Evolutionary conservation across 1,140 invertebrate genomes (phyloP).

Genomic region (Theocolax elegans): DNA sequence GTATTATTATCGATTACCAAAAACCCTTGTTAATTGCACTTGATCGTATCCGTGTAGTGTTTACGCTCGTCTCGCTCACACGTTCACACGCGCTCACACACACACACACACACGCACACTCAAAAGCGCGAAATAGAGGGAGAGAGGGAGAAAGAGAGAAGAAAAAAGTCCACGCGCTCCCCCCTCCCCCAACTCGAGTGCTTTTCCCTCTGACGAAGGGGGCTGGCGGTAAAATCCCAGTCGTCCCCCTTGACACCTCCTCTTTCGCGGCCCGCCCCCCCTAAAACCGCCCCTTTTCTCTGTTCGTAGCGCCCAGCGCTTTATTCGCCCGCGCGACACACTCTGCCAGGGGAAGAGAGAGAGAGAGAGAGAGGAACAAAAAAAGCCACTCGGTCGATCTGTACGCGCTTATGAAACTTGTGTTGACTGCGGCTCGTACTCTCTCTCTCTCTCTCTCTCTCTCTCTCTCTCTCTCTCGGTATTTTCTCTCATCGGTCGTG

Average conservation of each 20-base stretch:
- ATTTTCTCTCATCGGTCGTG: constrained; percentile 8
- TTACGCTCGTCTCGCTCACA: no score
- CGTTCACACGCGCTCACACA: no score
- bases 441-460: constrained; percentile 44
- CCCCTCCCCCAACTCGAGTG: neutral
- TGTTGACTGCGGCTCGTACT: constrained; percentile 40
- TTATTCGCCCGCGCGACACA: constrained; percentile 38
- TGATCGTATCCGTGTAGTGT: no score
- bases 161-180: neutral
- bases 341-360: constrained; percentile 26
- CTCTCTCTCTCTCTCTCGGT: no score
- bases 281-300: constrained; percentile 38
- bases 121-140: neutral
- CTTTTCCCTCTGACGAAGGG: no score
- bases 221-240: neutral
- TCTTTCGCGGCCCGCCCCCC: constrained; percentile 40
- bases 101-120: neutral
- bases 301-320: constrained; percentile 9
- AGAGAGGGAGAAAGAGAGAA: neutral
- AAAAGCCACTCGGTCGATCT: constrained; percentile 34
- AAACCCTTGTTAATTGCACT: no score
- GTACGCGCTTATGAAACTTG: constrained; percentile 30
- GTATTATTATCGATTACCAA: no score
- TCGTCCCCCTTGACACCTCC: constrained; percentile 1
- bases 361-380: constrained; percentile 14